phyloP scores from a whole-genome alignment of 2,888 invertebrate genomes.

The Germaria angustata region DNA sequence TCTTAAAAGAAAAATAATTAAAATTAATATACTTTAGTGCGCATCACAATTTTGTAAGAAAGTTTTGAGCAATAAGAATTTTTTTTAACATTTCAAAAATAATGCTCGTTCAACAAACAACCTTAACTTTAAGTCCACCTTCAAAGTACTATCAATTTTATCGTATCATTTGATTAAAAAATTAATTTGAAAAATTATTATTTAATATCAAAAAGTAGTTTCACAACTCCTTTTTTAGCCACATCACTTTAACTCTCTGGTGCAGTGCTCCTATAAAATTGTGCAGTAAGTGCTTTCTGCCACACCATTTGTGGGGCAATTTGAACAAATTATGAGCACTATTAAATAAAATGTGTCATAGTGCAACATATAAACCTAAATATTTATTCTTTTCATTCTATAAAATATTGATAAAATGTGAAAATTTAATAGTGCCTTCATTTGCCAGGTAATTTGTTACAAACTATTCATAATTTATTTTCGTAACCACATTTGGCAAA shows the following conservation, averaged over 20 bases:
- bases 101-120: too few relatives aligned
- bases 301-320: slow-evolving; percentile 45
- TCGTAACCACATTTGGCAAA: slow-evolving; percentile 62
- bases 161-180: slow-evolving; percentile 2
- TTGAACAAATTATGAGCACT: slow-evolving; percentile 54
- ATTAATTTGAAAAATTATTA: slow-evolving; percentile 46
- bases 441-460: slow-evolving; percentile 64
- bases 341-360: slow-evolving; percentile 58
- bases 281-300: slow-evolving; percentile 6
- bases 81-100: too few relatives aligned
- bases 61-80: too few relatives aligned
- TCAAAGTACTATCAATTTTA: neutral
- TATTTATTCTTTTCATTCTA: slow-evolving; percentile 43
- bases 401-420: slow-evolving; percentile 63
- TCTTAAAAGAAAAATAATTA: too few relatives aligned
- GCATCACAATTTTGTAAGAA: too few relatives aligned
- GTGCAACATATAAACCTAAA: slow-evolving; percentile 49
- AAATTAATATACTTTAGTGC: too few relatives aligned
- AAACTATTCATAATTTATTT: slow-evolving; percentile 65
- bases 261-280: neutral
- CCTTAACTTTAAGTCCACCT: neutral
- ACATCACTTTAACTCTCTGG: neutral
- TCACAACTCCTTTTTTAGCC: neutral
- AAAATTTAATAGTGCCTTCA: slow-evolving; percentile 63
- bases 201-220: neutral